These are phyloP conservation scores for Drosophila fulvimacula DNA, from an alignment of 2,888 invertebrate species.

Conservation along the genomic window DNA sequence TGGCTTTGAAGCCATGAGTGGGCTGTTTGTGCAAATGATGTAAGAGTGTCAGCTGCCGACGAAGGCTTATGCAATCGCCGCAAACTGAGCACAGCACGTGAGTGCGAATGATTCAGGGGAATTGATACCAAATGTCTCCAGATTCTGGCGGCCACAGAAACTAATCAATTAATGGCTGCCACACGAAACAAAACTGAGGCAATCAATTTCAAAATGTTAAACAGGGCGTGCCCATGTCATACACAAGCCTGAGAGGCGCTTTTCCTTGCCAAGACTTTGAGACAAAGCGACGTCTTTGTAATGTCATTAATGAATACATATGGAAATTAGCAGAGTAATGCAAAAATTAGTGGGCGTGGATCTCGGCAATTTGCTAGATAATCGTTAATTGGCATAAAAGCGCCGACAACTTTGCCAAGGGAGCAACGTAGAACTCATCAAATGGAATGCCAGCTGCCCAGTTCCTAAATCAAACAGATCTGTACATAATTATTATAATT, in stretches of 20 bases:
- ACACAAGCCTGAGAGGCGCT: background rate
- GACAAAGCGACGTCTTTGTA: constrained; percentile 22
- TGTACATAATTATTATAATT: constrained; percentile 6
- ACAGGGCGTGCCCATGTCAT: background rate
- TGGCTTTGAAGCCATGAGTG: constrained; percentile 61
- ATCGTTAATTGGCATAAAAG: constrained; percentile 53
- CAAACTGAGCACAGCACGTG: constrained; percentile 14
- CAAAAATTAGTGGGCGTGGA: constrained; percentile 45
- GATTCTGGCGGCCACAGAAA: constrained; percentile 46
- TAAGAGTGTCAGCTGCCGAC: constrained; percentile 35
- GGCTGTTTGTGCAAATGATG: constrained; percentile 60
- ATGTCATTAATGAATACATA: constrained; percentile 22
- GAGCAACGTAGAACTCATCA: background rate
- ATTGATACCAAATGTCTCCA: constrained; percentile 53
- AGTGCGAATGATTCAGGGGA: constrained; percentile 49
- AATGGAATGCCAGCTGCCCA: constrained; percentile 2
- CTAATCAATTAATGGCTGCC: constrained; percentile 63
- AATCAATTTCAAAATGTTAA: constrained; percentile 40
- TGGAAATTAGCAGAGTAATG: constrained; percentile 52
- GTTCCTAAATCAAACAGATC: background rate
- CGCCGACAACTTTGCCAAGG: constrained; percentile 37
- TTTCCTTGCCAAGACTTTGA: constrained; percentile 1
- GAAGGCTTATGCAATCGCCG: constrained; percentile 36
- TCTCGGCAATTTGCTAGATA: constrained; percentile 10
- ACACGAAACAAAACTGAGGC: constrained; percentile 28